Percentiles rank a stretch among this genome's conserved stretches.
These are phyloP conservation scores for Speoplatyrhinus poulsoni DNA, from an alignment of 2,113 vertebrate genomes.

Conservation along the genomic window DNA sequence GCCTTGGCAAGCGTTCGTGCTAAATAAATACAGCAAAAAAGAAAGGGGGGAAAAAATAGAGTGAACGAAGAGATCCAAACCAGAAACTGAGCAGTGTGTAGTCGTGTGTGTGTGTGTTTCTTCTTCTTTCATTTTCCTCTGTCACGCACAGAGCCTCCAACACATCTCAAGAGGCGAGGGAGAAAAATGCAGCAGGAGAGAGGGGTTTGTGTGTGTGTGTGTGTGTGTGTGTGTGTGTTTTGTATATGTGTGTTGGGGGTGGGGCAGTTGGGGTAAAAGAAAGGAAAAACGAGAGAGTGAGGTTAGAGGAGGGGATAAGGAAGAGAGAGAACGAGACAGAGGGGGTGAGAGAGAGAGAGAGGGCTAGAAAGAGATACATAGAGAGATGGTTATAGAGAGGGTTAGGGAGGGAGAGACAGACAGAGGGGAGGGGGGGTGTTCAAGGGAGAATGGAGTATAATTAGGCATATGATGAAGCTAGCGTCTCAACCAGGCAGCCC, in stretches of 20 bases:
- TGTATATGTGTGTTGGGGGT: too few species aligned
- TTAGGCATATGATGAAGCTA: conserved; percentile 77
- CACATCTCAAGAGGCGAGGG: conserved; percentile 40
- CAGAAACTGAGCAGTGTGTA: conserved; percentile 55
- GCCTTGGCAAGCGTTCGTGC: conserved; percentile 57
- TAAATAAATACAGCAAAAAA: conserved; percentile 69
- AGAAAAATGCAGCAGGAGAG: conserved; percentile 41
- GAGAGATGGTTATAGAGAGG: conserved; percentile 1
- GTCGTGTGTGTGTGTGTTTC: conserved; percentile 4
- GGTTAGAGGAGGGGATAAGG: conserved; percentile 27
- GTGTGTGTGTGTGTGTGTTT: too few species aligned
- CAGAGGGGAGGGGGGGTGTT: conserved; percentile 42
- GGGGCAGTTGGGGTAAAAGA: not conserved
- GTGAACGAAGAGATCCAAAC: conserved; percentile 60
- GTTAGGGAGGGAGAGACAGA: conserved; percentile 29
- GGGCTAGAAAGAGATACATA: conserved; percentile 1
- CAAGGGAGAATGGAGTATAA: conserved; percentile 70
- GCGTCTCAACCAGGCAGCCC: conserved; percentile 76
- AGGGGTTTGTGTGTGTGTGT: not conserved
- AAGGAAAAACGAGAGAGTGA: conserved; percentile 8
- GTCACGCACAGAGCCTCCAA: conserved; percentile 61
- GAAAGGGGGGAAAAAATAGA: conserved; percentile 29
- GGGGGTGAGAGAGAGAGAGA: conserved; percentile 21
- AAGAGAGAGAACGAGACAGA: conserved; percentile 8
- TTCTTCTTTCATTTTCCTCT: conserved; percentile 54